Evolutionary conservation across 1,140 invertebrate genomes (phyloP), one percentile per base, ranked within the genome.

Genomic region (Aplysia californica): DNA sequence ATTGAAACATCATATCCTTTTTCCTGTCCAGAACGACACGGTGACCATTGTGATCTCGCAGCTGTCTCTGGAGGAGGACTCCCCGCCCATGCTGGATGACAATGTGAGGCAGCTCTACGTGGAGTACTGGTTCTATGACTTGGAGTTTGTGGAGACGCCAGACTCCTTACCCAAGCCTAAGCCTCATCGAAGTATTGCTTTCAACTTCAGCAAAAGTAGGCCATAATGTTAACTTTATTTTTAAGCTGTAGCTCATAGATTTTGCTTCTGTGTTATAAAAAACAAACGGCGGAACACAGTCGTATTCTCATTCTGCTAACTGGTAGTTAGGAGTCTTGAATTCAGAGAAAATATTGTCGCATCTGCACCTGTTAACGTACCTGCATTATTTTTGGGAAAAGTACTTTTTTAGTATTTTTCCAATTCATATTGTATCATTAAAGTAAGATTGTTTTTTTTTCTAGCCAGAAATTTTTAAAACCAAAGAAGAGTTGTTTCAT

Each of bases 181-280:
- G 66, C 79, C 87, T 35, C 77, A 86, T 55, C 80, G 87, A 64
- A 80, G 80, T 44, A 88, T 90, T 35, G 72, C 76, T 29, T 91
- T 89, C 78, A 90, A 91, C 78, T 91, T 91, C 80, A 85, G 83
- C 68, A 90, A 89, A 85, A 87, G 90, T 90, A 80, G 83, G 86
- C n/a, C n/a, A n/a, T n/a, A n/a, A n/a, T n/a, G n/a, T n/a, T n/a
- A n/a, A n/a, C n/a, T n/a, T n/a, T n/a, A n/a, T n/a, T n/a, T n/a
- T n/a, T n/a, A n/a, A n/a, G n/a, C n/a, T n/a, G n/a, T n/a, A n/a
- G n/a, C n/a, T n/a, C n/a, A n/a, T n/a, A n/a, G n/a, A n/a, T n/a
- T n/a, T n/a, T n/a, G n/a, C n/a, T n/a, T n/a, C n/a, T n/a, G n/a
- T n/a, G n/a, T n/a, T n/a, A n/a, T n/a, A n/a, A n/a, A n/a, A n/a